Evolutionary conservation across 2,888 invertebrate species (phyloP).

Genomic region (Orthonevra nobilis): DNA sequence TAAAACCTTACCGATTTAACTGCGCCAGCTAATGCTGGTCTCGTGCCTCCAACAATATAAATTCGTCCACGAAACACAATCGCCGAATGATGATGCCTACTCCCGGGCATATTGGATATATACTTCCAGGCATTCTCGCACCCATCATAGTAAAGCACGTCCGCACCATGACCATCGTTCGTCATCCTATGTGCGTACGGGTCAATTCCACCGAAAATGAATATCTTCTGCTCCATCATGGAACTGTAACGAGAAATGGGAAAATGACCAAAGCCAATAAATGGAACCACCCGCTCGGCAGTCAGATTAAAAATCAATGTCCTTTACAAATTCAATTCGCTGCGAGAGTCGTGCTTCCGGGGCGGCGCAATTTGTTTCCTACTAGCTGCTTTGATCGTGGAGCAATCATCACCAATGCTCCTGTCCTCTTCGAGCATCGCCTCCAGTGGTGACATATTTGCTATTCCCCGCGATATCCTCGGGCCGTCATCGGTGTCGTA

Average conservation of each 20-base stretch:
- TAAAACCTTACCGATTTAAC: constrained; percentile 39
- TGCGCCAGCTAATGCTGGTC: constrained; percentile 63
- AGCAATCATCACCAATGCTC: not conserved
- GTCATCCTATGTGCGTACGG: constrained; percentile 81
- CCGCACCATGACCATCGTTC: constrained; percentile 80
- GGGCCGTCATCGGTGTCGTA: not conserved
- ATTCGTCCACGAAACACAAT: constrained; percentile 84
- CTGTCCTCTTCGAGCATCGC: not conserved
- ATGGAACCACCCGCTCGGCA: not conserved
- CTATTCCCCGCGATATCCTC: not conserved
- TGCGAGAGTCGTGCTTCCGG: constrained; percentile 10
- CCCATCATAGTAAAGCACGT: constrained; percentile 83
- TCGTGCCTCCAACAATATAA: constrained; percentile 84
- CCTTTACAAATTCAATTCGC: constrained; percentile 40
- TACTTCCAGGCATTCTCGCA: constrained; percentile 84
- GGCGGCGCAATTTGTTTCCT: constrained; percentile 8
- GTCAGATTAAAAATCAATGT: constrained; percentile 3
- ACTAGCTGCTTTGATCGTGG: not conserved
- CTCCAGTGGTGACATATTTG: not conserved
- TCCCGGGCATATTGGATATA: constrained; percentile 85
- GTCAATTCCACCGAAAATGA: constrained; percentile 87
- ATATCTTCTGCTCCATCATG: constrained; percentile 75
- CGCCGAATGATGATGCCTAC: constrained; percentile 87
- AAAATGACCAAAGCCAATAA: not conserved
- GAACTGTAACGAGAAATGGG: constrained; percentile 2